These are phyloP conservation scores for Dromius quadrimaculatus DNA, from an alignment of 2,888 invertebrate genomes.

Conservation along the genomic window DNA sequence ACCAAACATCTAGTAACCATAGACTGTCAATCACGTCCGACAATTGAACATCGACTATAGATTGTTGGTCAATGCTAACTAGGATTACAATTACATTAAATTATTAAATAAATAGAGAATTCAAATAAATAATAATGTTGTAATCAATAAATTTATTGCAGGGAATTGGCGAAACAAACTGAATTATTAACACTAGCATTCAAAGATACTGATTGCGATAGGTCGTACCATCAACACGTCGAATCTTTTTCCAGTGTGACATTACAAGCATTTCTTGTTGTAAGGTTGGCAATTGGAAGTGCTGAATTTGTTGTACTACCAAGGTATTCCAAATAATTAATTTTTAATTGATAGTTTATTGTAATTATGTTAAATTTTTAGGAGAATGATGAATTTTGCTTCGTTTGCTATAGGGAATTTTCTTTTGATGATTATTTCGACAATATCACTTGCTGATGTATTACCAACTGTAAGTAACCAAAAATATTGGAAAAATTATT, in stretches of 20 bases:
- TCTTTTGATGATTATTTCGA: conserved; percentile 62
- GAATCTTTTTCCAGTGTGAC: conserved; percentile 77
- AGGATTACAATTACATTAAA: too few species aligned
- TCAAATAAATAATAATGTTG: conserved; percentile 14
- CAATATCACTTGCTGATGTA: conserved; percentile 64
- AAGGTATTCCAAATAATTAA: conserved; percentile 62
- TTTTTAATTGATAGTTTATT: background rate
- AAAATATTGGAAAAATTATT: background rate
- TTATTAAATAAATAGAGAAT: too few species aligned
- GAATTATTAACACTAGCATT: conserved; percentile 76
- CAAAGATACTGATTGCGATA: conserved; percentile 75
- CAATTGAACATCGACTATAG: too few species aligned
- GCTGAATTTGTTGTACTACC: conserved; percentile 72
- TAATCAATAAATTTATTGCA: conserved; percentile 58
- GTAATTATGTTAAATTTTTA: conserved; percentile 56
- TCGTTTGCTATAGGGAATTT: conserved; percentile 63
- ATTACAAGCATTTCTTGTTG: conserved; percentile 74
- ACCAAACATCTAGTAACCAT: too few species aligned
- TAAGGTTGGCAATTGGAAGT: conserved; percentile 69
- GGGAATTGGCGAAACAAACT: conserved; percentile 77
- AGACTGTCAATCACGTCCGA: too few species aligned
- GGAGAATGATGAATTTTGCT: conserved; percentile 62
- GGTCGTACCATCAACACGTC: conserved; percentile 74
- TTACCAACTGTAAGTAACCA: conserved; percentile 63
- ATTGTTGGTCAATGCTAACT: too few species aligned